These are phyloP conservation scores for Saccopteryx bilineata DNA, from an alignment of 2,113 vertebrate genomes.

Conservation along the genomic window DNA sequence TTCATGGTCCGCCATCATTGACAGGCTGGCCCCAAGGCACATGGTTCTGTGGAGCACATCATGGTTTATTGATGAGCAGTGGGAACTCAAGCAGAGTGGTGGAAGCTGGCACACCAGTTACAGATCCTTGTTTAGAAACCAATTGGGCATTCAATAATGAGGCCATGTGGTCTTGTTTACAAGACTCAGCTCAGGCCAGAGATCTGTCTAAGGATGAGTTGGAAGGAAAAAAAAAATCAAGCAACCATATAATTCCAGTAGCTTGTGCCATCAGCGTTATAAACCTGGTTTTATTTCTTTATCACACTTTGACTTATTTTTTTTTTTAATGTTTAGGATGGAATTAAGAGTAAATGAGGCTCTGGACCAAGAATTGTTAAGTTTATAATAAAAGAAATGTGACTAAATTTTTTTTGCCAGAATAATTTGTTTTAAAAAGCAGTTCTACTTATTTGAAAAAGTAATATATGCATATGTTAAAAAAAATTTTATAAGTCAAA, in stretches of 20 bases:
- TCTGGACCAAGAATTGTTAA: background rate
- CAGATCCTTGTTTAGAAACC: constrained; percentile 75
- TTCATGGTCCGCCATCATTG: constrained; percentile 74
- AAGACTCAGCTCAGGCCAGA: constrained; percentile 53
- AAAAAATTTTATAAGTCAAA: background rate
- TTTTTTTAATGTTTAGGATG: background rate
- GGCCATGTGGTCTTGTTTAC: constrained; percentile 43
- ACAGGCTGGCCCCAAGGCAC: constrained; percentile 72
- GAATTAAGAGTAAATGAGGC: background rate
- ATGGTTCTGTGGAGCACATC: constrained; percentile 27
- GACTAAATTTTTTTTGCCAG: background rate
- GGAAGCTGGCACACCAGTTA: constrained; percentile 60
- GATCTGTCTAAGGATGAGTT: background rate
- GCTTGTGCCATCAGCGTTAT: background rate
- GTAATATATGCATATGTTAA: background rate
- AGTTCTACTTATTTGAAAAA: constrained; percentile 20
- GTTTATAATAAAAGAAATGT: background rate
- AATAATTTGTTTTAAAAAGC: constrained; percentile 28
- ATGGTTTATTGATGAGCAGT: constrained; percentile 82
- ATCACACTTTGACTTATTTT: background rate
- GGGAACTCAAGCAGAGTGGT: constrained; percentile 54
- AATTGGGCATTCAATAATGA: constrained; percentile 74
- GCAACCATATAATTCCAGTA: background rate
- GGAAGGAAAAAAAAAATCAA: constrained; percentile 24
- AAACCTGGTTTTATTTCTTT: background rate